Conservation (phyloP, 2,113 vertebrate species). For the Peromyscus polionotus region DNA sequence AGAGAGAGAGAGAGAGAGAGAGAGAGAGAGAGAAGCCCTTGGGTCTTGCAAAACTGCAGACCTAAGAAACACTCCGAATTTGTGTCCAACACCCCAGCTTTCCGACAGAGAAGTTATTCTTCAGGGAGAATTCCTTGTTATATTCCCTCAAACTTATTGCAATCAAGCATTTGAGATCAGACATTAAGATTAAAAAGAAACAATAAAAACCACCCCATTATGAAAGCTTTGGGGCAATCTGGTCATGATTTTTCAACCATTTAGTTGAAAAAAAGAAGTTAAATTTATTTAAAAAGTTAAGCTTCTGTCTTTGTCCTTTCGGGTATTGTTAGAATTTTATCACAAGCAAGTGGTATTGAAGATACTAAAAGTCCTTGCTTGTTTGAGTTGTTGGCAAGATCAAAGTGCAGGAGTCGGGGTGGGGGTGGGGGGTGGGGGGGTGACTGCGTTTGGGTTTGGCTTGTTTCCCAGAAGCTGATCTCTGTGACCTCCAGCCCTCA, state of each 20-base stretch:
- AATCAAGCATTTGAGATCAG: not conserved
- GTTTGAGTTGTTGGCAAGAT: not conserved
- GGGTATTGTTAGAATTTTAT: not conserved
- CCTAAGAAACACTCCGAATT: not conserved
- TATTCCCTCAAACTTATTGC: not conserved
- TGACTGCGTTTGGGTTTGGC: not conserved
- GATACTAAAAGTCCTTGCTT: not conserved
- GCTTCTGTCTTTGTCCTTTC: not conserved
- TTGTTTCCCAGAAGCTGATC: not conserved
- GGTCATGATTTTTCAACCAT: slow-evolving; percentile 2
- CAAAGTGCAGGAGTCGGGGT: not conserved
- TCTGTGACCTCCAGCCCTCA: not conserved
- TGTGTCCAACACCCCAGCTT: not conserved
- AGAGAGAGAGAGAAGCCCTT: not conserved
- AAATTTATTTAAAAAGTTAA: not conserved
- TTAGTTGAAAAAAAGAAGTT: not conserved
- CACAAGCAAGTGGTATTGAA: not conserved
- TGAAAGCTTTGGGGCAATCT: not conserved
- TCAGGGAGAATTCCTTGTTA: not conserved
- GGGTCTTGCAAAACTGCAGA: not conserved
- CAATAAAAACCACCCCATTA: not conserved
- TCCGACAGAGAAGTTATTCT: not conserved
- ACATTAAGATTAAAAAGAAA: not conserved
- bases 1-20: not conserved
- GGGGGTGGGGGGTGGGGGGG: not conserved